Evolutionary conservation across 2,113 vertebrate species (phyloP).

Genomic region (Ceyx margarethae): DNA sequence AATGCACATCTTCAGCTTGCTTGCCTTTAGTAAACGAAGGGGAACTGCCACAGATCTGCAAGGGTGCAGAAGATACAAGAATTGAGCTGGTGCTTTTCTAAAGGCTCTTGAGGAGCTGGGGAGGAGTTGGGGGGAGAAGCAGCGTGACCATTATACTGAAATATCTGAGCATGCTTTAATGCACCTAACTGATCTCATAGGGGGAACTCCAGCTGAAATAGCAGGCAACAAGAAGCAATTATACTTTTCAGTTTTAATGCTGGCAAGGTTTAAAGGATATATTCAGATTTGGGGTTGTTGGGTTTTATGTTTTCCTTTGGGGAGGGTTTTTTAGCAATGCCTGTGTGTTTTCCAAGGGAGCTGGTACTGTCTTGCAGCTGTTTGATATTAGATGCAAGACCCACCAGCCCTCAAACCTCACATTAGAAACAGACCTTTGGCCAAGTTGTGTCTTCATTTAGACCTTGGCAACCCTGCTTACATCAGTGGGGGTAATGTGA

Average conservation of each 20-base stretch:
- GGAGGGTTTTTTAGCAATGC: background rate
- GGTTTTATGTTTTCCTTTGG: background rate
- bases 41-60: background rate
- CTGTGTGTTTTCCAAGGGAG: background rate
- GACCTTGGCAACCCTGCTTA: constrained; percentile 45
- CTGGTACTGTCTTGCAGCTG: constrained; percentile 56
- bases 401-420: constrained; percentile 56
- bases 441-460: constrained; percentile 63
- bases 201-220: background rate
- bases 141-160: background rate
- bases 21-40: background rate
- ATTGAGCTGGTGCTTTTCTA: background rate
- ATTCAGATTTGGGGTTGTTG: background rate
- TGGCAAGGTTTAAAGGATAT: background rate
- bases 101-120: background rate
- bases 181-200: background rate
- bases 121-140: background rate
- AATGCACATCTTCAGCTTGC: background rate
- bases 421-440: constrained; percentile 71
- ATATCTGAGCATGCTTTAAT: background rate
- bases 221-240: background rate
- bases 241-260: background rate
- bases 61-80: background rate
- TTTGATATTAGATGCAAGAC: constrained; percentile 61
- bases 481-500: constrained; percentile 55